These are phyloP conservation scores for Myanophis thanlyinensis DNA, from an alignment of 2,113 vertebrate species.

Conservation along the genomic window DNA sequence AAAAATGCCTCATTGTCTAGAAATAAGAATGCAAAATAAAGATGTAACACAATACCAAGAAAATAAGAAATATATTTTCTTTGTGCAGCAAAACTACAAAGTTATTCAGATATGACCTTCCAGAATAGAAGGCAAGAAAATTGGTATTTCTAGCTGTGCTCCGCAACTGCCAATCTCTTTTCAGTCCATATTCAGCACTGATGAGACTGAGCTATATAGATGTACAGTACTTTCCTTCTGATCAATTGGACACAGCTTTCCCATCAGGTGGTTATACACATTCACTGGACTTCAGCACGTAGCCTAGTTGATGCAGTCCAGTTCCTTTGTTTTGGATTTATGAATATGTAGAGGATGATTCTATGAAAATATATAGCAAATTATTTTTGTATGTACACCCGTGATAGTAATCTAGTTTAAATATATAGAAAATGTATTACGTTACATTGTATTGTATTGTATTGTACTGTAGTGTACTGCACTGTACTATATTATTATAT, in stretches of 20 bases:
- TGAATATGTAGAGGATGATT: neutral
- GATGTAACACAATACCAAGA: neutral
- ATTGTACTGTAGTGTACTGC: too few species aligned
- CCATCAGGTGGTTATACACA: neutral
- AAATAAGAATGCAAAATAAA: neutral
- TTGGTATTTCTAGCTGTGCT: neutral
- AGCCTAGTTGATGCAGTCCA: neutral
- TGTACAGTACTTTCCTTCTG: neutral
- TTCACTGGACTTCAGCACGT: neutral
- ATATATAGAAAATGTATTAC: neutral
- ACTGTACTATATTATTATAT: too few species aligned
- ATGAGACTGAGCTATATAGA: neutral
- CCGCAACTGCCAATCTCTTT: neutral
- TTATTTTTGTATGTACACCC: neutral
- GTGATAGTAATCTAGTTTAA: neutral
- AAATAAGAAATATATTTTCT: neutral
- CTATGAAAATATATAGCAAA: neutral
- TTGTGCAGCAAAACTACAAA: neutral
- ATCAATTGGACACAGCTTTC: neutral
- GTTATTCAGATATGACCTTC: neutral
- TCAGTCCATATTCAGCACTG: neutral
- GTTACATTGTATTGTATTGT: too few species aligned
- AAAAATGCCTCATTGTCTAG: neutral
- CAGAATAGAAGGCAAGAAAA: neutral
- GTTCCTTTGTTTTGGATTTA: neutral